These are phyloP conservation scores for Meghimatium bilineatum DNA, from an alignment of 2,888 invertebrate genomes.

Conservation along the genomic window DNA sequence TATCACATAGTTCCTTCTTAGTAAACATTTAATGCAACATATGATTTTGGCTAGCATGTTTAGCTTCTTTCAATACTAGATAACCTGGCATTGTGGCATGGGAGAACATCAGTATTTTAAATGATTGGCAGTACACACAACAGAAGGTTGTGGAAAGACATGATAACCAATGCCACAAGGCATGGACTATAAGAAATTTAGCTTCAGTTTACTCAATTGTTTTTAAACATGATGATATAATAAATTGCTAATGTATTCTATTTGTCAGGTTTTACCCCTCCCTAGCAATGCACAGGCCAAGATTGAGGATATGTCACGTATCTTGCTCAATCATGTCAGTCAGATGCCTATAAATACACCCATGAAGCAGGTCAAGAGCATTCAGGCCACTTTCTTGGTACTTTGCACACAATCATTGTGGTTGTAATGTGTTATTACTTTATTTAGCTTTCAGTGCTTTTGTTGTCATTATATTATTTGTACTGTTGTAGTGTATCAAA, in stretches of 20 bases:
- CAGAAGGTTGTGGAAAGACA: too few relatives aligned
- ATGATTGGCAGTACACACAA: too few relatives aligned
- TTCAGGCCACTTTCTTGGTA: conserved; percentile 60
- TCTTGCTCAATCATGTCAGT: conserved; percentile 84
- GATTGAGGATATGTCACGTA: conserved; percentile 97
- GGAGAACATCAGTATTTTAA: too few relatives aligned
- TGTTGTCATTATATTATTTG: neutral
- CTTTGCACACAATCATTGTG: neutral
- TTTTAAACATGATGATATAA: too few relatives aligned
- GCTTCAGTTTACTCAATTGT: too few relatives aligned
- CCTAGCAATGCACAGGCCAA: conserved; percentile 85
- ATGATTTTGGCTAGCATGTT: too few relatives aligned
- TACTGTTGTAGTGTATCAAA: neutral
- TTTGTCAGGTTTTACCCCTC: conserved; percentile 73
- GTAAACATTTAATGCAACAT: too few relatives aligned
- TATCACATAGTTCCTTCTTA: too few relatives aligned
- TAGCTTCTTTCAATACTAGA: too few relatives aligned
- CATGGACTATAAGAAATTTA: too few relatives aligned
- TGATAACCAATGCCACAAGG: too few relatives aligned
- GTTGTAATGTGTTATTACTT: neutral
- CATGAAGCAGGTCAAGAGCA: conserved; percentile 70
- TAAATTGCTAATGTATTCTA: neutral
- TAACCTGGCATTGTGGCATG: too few relatives aligned
- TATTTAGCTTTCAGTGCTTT: neutral
- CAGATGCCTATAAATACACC: conserved; percentile 74